Conservation (phyloP, 2,888 invertebrate genomes). For the Therioaphis trifolii region DNA sequence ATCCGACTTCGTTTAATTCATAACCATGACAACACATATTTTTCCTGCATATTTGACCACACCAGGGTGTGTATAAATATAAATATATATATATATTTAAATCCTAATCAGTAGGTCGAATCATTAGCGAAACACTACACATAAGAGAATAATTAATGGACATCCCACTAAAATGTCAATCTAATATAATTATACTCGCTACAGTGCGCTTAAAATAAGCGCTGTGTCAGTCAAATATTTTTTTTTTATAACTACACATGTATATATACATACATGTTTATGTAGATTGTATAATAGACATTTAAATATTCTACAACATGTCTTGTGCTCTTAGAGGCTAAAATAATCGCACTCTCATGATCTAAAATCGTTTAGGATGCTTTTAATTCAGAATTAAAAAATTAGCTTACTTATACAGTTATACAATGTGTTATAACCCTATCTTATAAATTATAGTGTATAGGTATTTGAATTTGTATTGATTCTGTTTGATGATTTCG, state of each 20-base stretch:
- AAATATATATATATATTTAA: neutral
- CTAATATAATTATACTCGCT: neutral
- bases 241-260: neutral
- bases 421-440: no score
- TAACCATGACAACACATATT: slow-evolving; percentile 6
- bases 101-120: neutral
- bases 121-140: slow-evolving; percentile 8
- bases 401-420: no score
- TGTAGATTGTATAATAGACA: neutral
- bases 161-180: slow-evolving; percentile 35
- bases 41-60: neutral
- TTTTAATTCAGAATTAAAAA: neutral
- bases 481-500: no score
- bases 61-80: neutral
- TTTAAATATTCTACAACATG: neutral
- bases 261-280: neutral
- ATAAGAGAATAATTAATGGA: neutral
- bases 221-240: neutral
- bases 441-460: no score
- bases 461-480: no score
- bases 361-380: neutral
- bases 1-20: slow-evolving; percentile 15
- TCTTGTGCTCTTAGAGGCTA: neutral
- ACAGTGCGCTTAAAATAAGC: slow-evolving; percentile 2
- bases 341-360: neutral